Evolutionary conservation across 2,113 vertebrate genomes (phyloP).

Genomic region (Cavia porcellus): DNA sequence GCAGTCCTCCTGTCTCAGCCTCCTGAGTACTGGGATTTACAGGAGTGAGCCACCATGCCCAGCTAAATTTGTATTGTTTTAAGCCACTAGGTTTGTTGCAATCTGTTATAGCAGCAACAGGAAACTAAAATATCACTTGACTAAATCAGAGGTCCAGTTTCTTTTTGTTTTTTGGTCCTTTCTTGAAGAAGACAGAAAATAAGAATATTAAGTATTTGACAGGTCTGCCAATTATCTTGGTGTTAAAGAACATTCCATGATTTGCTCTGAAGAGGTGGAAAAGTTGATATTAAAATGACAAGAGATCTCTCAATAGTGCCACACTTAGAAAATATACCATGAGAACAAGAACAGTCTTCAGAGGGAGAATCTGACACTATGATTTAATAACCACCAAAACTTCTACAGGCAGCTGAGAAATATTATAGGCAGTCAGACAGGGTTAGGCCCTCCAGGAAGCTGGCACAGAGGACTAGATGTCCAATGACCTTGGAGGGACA

Average conservation of each 20-base stretch:
- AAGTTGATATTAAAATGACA: neutral
- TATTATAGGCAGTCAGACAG: too few species aligned
- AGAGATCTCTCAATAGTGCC: neutral
- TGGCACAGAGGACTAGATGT: too few species aligned
- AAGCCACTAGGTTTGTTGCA: neutral
- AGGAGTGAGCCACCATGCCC: neutral
- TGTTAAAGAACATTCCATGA: neutral
- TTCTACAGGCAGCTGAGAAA: too few species aligned
- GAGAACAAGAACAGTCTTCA: neutral
- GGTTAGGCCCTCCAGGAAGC: too few species aligned
- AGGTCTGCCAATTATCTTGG: neutral
- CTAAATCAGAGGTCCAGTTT: neutral
- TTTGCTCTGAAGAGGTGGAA: neutral
- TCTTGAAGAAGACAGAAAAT: conserved; percentile 22
- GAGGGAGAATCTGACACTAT: neutral
- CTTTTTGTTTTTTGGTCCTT: neutral
- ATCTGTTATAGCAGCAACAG: neutral
- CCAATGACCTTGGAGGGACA: too few species aligned
- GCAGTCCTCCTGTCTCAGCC: neutral
- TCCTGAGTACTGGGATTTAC: neutral
- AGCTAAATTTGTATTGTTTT: neutral
- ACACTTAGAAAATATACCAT: neutral
- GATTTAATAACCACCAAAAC: neutral
- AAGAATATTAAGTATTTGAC: neutral
- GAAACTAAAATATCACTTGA: neutral